phyloP scores from a whole-genome alignment of 2,113 vertebrate species.

The Oxyruncus cristatus region DNA sequence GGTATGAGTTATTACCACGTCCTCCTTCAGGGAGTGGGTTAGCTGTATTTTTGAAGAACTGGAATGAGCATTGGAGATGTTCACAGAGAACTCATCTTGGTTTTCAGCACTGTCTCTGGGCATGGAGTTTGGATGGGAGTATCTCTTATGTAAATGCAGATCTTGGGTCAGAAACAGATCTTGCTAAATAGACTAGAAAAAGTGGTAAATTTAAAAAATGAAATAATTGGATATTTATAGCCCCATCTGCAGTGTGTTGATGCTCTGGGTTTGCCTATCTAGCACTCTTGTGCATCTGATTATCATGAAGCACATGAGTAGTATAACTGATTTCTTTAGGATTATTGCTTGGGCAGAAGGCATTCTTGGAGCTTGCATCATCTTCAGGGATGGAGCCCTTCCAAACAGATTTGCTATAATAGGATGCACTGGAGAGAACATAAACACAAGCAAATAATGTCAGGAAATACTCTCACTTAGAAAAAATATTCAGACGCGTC shows the following conservation, averaged over 20 bases:
- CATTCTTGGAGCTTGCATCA: neutral
- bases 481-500: neutral
- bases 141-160: neutral
- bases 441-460: slow-evolving; percentile 49
- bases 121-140: neutral
- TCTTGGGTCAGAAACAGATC: neutral
- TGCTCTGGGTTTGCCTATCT: neutral
- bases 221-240: neutral
- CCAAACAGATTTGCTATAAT: slow-evolving; percentile 17
- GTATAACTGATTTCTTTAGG: neutral
- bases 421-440: slow-evolving; percentile 17
- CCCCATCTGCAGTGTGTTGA: neutral
- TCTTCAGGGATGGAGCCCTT: neutral
- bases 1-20: slow-evolving; percentile 17
- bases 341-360: neutral
- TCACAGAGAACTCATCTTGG: neutral
- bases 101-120: neutral
- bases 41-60: neutral
- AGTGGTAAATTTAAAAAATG: neutral
- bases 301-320: neutral
- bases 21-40: slow-evolving; percentile 23
- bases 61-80: neutral
- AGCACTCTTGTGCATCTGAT: neutral
- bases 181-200: neutral
- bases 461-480: slow-evolving; percentile 44